Percentiles rank a stretch among this genome's conserved stretches.
These are phyloP conservation scores for Malaclemys terrapin DNA, from an alignment of 2,113 vertebrate species.

Conservation along the genomic window DNA sequence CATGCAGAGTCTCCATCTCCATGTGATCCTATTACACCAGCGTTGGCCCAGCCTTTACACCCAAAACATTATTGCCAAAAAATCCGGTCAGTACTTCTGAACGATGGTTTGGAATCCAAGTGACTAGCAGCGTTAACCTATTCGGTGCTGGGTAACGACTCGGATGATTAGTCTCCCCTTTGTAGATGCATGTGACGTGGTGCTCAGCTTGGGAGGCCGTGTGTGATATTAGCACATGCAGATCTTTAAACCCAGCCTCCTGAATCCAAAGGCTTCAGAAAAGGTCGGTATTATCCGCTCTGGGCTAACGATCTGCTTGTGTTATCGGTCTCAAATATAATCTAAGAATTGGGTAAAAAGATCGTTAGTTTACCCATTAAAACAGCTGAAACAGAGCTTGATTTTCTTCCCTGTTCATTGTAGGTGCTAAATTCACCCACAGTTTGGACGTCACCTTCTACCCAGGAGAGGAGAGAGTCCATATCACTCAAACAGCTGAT, in stretches of 20 bases:
- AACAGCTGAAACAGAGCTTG: accelerated
- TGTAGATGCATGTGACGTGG: neutral
- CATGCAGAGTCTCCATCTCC: neutral
- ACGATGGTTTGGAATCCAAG: neutral
- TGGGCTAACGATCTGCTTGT: neutral
- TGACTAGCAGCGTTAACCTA: neutral
- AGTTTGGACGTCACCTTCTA: slow-evolving; percentile 88
- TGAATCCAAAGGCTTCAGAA: neutral
- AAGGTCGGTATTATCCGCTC: neutral
- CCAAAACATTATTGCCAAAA: neutral
- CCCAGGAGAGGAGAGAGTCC: slow-evolving; percentile 87
- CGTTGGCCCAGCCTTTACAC: neutral
- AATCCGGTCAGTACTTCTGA: neutral
- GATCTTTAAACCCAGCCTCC: neutral
- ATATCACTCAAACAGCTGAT: slow-evolving; percentile 85
- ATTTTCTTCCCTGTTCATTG: neutral
- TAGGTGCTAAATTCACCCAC: slow-evolving; percentile 92
- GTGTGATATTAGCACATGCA: neutral
- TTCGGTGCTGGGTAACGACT: neutral
- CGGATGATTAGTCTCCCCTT: neutral
- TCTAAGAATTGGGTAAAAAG: accelerated
- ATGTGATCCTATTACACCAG: too few species aligned
- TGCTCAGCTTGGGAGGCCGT: neutral
- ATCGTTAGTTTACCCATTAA: neutral
- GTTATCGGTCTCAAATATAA: accelerated